Conservation (phyloP, 2,113 vertebrate genomes). For the Progne subis region DNA sequence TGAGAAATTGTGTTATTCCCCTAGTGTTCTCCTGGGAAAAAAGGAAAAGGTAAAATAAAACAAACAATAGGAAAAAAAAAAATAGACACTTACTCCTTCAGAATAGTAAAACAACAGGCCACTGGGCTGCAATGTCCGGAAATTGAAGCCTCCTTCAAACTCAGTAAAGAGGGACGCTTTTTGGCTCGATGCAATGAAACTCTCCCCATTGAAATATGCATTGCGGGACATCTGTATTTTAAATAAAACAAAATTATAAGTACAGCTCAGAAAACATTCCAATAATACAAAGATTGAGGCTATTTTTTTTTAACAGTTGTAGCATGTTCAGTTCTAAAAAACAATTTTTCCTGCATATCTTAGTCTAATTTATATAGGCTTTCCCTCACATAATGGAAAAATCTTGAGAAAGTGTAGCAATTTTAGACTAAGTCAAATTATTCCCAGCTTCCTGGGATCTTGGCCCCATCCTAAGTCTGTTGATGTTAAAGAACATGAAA, state of each 20-base stretch:
- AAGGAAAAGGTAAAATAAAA: background rate
- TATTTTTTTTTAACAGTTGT: background rate
- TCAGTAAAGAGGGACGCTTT: constrained; percentile 84
- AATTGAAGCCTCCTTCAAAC: constrained; percentile 94
- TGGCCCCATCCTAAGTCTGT: background rate
- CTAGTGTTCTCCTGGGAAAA: background rate
- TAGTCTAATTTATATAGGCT: background rate
- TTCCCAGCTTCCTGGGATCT: background rate
- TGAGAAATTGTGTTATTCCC: background rate
- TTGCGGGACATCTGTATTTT: constrained; percentile 87
- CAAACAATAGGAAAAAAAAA: background rate
- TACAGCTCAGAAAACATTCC: background rate
- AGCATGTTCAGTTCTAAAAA: background rate
- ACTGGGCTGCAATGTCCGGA: constrained; percentile 85
- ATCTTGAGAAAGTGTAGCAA: background rate
- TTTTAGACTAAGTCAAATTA: background rate
- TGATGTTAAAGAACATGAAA: background rate
- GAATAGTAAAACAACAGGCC: constrained; percentile 88
- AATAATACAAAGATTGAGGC: background rate
- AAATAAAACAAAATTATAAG: background rate
- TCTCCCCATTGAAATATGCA: constrained; percentile 91
- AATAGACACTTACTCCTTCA: constrained; percentile 81
- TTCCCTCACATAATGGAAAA: background rate
- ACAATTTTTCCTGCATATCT: background rate
- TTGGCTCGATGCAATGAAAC: constrained; percentile 88